Percentiles rank a stretch among this genome's conserved stretches.
These are phyloP conservation scores for Rhogogaster chlorosoma DNA, from an alignment of 2,888 invertebrate genomes.

Conservation along the genomic window DNA sequence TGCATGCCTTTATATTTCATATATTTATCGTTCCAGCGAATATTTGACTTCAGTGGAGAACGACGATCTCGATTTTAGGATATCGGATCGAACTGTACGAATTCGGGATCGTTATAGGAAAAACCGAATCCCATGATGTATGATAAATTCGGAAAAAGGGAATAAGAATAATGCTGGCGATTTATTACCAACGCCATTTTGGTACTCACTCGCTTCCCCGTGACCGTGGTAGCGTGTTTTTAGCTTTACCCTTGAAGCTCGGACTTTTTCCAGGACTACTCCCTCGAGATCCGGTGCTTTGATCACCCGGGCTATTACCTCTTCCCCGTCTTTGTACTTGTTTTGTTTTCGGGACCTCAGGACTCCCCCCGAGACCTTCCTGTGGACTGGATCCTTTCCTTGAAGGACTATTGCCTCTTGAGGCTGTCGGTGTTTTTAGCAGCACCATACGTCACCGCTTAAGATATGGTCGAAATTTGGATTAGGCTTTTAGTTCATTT, in stretches of 20 bases:
- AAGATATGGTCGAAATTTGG: not conserved
- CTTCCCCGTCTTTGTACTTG: slow-evolving; percentile 56
- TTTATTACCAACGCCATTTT: slow-evolving; percentile 19
- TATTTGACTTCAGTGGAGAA: not conserved
- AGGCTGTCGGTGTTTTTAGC: slow-evolving; percentile 69
- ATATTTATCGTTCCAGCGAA: not conserved
- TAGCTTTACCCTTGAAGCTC: slow-evolving; percentile 62
- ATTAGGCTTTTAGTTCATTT: not conserved
- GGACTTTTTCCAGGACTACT: slow-evolving; percentile 73
- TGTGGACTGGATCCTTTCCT: slow-evolving; percentile 60
- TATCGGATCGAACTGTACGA: not conserved
- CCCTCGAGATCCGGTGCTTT: slow-evolving; percentile 71
- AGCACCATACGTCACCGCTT: slow-evolving; percentile 71
- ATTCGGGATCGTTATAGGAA: not conserved
- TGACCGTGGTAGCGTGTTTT: slow-evolving; percentile 68
- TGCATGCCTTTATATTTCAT: not conserved
- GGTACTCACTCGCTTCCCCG: slow-evolving; percentile 78
- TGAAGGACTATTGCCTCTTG: slow-evolving; percentile 67
- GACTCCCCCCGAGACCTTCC: slow-evolving; percentile 61
- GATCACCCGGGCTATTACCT: slow-evolving; percentile 68
- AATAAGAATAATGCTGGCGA: not conserved
- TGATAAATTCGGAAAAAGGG: not conserved
- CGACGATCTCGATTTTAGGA: not conserved
- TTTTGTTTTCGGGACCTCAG: slow-evolving; percentile 37
- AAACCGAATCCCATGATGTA: not conserved